A percentile compares a stretch with the other conserved stretches of the same genome.
Evolutionary conservation across 1,140 invertebrate species (phyloP).

Genomic region (Sarcophaga peregrina): DNA sequence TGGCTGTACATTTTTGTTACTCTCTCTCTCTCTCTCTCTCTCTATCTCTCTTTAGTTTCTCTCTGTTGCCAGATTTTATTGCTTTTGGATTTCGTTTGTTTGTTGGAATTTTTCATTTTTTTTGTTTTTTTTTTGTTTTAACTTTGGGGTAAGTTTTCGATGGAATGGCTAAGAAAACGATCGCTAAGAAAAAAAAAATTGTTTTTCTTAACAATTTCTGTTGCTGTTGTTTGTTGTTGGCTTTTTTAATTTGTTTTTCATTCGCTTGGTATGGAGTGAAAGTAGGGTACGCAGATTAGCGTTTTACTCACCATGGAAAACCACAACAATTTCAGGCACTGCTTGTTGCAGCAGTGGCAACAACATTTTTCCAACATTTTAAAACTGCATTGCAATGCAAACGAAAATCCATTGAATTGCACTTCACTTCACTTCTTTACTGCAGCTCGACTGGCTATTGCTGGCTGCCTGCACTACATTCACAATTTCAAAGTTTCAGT

Average conservation of each 20-base stretch:
- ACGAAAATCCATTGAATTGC: too few species aligned
- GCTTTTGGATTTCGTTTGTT: not conserved
- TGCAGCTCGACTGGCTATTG: not conserved
- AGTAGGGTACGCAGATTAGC: slow-evolving; percentile 40
- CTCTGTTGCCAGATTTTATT: not conserved
- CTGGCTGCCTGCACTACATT: slow-evolving; percentile 23
- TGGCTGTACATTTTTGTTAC: slow-evolving; percentile 4
- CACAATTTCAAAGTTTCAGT: slow-evolving; percentile 2
- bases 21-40: too few species aligned
- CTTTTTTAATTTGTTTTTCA: slow-evolving; percentile 1
- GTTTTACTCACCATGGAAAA: slow-evolving; percentile 17
- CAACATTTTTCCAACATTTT: slow-evolving; percentile 2
- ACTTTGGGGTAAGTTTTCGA: not conserved
- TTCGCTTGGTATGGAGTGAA: slow-evolving; percentile 40
- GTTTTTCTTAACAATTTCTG: not conserved
- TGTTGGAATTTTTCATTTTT: not conserved
- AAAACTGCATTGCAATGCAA: not conserved
- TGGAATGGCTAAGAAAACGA: not conserved
- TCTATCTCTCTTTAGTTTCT: not conserved
- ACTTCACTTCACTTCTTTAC: too few species aligned
- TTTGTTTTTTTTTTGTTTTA: not conserved
- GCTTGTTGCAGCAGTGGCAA: not conserved
- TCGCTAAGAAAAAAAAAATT: too few species aligned
- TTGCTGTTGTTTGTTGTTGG: slow-evolving; percentile 27
- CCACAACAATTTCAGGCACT: slow-evolving; percentile 7